These are phyloP conservation scores for Platyrinchus mystaceus DNA, from an alignment of 2,797 vertebrate species.

Conservation along the genomic window DNA sequence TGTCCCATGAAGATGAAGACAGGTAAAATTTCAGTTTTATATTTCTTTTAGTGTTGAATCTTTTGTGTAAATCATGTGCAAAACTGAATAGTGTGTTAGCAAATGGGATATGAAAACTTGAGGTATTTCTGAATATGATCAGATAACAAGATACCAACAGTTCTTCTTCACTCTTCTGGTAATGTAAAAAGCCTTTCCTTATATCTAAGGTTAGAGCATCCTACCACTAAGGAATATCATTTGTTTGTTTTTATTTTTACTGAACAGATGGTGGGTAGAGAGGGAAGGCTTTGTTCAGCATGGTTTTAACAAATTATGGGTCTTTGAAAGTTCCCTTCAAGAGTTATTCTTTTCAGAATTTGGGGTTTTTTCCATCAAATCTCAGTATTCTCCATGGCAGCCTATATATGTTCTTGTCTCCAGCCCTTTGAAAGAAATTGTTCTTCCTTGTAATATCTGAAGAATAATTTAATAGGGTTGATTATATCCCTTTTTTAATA, in stretches of 20 bases:
- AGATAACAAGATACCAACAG: not conserved
- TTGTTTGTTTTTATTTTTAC: not conserved
- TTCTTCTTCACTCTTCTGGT: not conserved
- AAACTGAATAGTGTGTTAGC: not conserved
- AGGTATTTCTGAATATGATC: not conserved
- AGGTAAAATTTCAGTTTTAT: conserved; percentile 68
- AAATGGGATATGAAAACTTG: not conserved
- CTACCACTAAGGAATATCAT: not conserved
- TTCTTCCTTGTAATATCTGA: not conserved
- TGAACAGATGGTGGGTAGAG: not conserved
- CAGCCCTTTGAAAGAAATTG: not conserved
- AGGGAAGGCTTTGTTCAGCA: not conserved
- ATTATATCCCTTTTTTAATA: not conserved
- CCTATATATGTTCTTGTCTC: not conserved
- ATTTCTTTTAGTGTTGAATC: not conserved
- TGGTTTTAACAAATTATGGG: not conserved
- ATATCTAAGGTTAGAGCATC: not conserved
- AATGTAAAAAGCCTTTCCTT: not conserved
- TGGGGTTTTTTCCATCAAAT: not conserved
- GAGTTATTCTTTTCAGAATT: not conserved
- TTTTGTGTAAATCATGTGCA: not conserved
- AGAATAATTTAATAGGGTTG: not conserved
- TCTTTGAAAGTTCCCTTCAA: not conserved
- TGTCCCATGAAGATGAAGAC: conserved; percentile 70
- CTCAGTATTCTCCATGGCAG: not conserved